phyloP scores from a whole-genome alignment of 2,113 vertebrate genomes.

The Scomber colias region DNA sequence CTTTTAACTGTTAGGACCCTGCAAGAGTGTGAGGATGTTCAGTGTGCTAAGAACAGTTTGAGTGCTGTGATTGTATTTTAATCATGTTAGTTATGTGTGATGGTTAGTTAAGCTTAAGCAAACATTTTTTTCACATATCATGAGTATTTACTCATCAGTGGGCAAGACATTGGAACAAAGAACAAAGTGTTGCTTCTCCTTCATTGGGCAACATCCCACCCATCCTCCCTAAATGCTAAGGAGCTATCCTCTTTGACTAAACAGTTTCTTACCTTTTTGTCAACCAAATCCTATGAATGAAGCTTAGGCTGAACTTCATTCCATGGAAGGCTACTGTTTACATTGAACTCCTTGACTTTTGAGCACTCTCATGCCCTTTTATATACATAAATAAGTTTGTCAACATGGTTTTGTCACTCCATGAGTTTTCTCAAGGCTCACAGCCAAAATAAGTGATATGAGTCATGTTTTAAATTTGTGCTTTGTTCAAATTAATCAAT shows the following conservation, averaged over 20 bases:
- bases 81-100: not conserved
- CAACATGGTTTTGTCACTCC: not conserved
- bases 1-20: conserved; percentile 20
- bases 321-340: not conserved
- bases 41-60: not conserved
- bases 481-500: too few relatives aligned
- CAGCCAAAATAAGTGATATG: not conserved
- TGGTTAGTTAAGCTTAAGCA: not conserved
- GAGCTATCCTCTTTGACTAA: not conserved
- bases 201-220: not conserved
- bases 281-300: not conserved
- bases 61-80: not conserved
- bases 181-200: not conserved
- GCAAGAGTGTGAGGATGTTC: too few relatives aligned
- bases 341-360: not conserved
- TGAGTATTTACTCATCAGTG: conserved; percentile 29
- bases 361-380: not conserved
- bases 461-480: too few relatives aligned
- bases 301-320: too few relatives aligned
- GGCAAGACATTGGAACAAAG: conserved; percentile 5
- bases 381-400: conserved; percentile 8
- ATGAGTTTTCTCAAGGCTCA: not conserved
- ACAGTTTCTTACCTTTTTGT: conserved; percentile 18
- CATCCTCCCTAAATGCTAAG: not conserved
- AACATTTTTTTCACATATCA: not conserved